These are phyloP conservation scores for Dolichomitus sp. DNA, from an alignment of 2,888 invertebrate species.

Conservation along the genomic window DNA sequence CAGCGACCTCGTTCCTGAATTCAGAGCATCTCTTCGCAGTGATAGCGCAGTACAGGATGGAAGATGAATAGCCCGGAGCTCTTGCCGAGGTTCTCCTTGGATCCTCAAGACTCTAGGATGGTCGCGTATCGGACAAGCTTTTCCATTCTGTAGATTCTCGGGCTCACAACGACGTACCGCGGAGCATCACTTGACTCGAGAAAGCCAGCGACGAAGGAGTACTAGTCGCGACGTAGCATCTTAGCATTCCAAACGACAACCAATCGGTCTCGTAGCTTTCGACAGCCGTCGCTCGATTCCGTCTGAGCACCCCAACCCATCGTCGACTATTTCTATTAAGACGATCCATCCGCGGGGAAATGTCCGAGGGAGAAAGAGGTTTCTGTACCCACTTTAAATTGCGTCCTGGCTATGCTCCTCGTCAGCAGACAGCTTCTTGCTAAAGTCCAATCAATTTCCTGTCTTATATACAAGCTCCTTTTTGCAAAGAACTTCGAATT, in stretches of 20 bases:
- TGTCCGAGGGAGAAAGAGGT: constrained; percentile 36
- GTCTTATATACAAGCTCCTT: not conserved
- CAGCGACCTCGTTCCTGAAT: constrained; percentile 55
- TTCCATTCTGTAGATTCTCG: constrained; percentile 50
- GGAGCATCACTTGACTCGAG: constrained; percentile 5
- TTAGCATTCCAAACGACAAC: constrained; percentile 61
- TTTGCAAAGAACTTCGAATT: not conserved
- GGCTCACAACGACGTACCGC: constrained; percentile 11
- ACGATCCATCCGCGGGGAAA: constrained; percentile 66
- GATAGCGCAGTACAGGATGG: constrained; percentile 70
- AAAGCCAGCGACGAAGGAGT: constrained; percentile 23
- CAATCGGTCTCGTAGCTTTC: constrained; percentile 60
- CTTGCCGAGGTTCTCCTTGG: constrained; percentile 42
- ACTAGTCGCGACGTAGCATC: constrained; percentile 18
- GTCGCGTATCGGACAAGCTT: constrained; percentile 53
- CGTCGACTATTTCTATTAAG: constrained; percentile 68
- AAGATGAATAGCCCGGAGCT: constrained; percentile 75
- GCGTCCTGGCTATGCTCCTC: constrained; percentile 8
- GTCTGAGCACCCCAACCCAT: constrained; percentile 5
- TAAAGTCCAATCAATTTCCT: constrained; percentile 10
- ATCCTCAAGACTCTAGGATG: constrained; percentile 50
- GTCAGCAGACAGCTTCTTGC: not conserved
- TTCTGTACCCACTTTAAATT: constrained; percentile 41
- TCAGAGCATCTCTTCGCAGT: constrained; percentile 48
- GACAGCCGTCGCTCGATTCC: constrained; percentile 57